phyloP scores from a whole-genome alignment of 2,113 vertebrate genomes.

The Meriones unguiculatus region DNA sequence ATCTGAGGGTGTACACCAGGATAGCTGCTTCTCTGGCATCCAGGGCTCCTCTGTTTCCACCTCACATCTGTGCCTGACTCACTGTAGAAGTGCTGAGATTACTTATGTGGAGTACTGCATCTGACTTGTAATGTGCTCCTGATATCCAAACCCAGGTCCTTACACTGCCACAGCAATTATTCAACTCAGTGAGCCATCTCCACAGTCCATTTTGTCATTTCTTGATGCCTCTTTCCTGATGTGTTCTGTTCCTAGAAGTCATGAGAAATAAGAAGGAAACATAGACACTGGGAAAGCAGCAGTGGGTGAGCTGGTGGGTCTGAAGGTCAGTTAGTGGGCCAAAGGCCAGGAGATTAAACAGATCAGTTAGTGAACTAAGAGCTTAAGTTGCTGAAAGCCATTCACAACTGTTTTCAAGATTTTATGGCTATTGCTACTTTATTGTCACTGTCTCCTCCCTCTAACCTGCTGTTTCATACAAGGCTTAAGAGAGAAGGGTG shows the following conservation, averaged over 20 bases:
- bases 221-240: background rate
- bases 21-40: too few relatives aligned
- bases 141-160: background rate
- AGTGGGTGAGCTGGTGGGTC: background rate
- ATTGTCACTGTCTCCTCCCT: background rate
- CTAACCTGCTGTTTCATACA: background rate
- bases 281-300: background rate
- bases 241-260: background rate
- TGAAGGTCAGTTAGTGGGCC: background rate
- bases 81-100: background rate
- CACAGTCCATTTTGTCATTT: background rate
- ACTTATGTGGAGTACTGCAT: background rate
- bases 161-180: background rate
- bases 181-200: background rate
- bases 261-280: background rate
- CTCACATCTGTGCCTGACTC: background rate
- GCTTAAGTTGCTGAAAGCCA: background rate
- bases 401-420: background rate
- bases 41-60: too few relatives aligned
- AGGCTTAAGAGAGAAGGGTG: background rate
- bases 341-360: background rate
- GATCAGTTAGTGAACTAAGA: background rate
- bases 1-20: too few relatives aligned
- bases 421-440: constrained; percentile 57
- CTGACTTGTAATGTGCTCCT: background rate